These are phyloP conservation scores for Siniperca obscura DNA, from an alignment of 2,797 vertebrate species.

Conservation along the genomic window DNA sequence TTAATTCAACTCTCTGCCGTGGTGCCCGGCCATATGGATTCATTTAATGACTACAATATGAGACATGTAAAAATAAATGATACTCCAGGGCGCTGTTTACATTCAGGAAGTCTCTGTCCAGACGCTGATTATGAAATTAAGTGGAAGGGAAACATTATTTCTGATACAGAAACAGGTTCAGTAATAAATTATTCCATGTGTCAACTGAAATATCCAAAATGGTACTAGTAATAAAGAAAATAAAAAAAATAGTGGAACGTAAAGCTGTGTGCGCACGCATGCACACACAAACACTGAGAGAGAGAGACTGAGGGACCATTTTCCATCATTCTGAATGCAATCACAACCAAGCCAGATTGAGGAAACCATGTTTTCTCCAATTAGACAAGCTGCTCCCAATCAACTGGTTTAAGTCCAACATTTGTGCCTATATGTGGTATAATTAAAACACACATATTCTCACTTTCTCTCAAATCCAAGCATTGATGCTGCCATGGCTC, in stretches of 20 bases:
- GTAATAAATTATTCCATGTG: conserved; percentile 10
- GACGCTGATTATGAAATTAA: conserved; percentile 42
- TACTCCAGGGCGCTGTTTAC: conserved; percentile 39
- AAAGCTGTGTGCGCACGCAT: neutral
- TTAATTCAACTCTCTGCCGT: conserved; percentile 41
- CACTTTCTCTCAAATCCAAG: conserved; percentile 11
- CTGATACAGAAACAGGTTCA: conserved; percentile 14
- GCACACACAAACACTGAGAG: neutral
- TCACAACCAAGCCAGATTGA: conserved; percentile 20
- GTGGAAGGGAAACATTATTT: conserved; percentile 3
- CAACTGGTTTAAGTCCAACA: conserved; percentile 7
- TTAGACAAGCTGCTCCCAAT: conserved; percentile 15
- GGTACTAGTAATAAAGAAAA: neutral
- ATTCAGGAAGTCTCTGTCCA: conserved; percentile 30
- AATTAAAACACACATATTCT: conserved; percentile 15
- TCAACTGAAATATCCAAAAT: conserved; percentile 13
- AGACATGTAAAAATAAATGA: conserved; percentile 40
- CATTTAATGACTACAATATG: conserved; percentile 52
- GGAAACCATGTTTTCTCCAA: neutral
- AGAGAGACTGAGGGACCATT: neutral
- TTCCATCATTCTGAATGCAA: neutral
- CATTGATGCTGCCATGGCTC: conserved; percentile 15
- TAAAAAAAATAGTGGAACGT: neutral
- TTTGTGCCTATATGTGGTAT: conserved; percentile 11
- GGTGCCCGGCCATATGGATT: conserved; percentile 48